Base-by-base conservation (phyloP, 2,113 vertebrate genomes). In the Connochaetes taurinus region DNA sequence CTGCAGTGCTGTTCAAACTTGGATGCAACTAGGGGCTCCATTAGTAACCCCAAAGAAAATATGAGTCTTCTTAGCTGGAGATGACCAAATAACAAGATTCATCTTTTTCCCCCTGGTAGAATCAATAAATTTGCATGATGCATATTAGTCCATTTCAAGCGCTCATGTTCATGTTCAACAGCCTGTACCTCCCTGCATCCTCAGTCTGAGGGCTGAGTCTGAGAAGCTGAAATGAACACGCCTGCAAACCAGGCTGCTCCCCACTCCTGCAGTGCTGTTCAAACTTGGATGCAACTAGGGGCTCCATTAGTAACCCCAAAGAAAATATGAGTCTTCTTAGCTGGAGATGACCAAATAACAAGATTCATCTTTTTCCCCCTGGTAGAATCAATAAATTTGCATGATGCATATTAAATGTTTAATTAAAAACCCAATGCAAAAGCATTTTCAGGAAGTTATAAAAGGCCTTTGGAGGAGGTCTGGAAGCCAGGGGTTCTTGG, bases 381-480 rank as follows among this genome's bases (percentile, higher is more conserved):
- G 95, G 97, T 95, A 97, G 98, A 97, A 97, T 97, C 98, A 95
- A 98, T 98, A 98, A 88, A 98, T 98, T 98, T 98, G 97, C 98
- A 98, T 93, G 95, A 98, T 98, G 96, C 97, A 98, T 96, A 98
- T 98, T 98, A 98, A 98, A 96, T 97, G 97, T 98, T 99, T 98
- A 98, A 99, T 99, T 98, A 99, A 98, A 99, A 99, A 98, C 96
- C 84, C 97, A 98, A 98, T 93, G 96, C 96, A 98, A 96, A 92
- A 97, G 87, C 97, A 97, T 98, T 98, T 98, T 98, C 97, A 96
- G 97, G 98, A 98, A 98, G 94, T 93, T 98, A 98, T 98, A 97
- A 98, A 98, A 98, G 96, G 87, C 97, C 91, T 96, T 95, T 97
- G 93, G 97, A 98, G 98, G 98, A 96, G 90, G 96, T 97, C 97